phyloP scores from a whole-genome alignment of 1,140 invertebrate species.

The Macrocentrus cingulum region DNA sequence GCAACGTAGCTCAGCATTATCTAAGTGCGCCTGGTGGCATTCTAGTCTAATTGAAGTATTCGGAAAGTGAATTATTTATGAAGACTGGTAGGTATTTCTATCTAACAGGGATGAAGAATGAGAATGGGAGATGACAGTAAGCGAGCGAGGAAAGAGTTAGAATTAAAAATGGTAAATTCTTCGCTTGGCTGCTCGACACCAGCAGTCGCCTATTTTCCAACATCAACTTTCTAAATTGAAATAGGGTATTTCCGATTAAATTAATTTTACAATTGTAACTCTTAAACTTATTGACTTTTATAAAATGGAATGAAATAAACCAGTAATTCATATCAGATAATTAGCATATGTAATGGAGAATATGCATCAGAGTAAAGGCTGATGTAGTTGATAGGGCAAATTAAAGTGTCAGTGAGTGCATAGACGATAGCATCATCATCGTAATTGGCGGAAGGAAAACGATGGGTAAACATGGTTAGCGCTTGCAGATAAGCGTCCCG shows the following conservation, averaged over 20 bases:
- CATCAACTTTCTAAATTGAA: constrained; percentile 2
- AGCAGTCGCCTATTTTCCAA: no score
- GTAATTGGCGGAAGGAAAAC: constrained; percentile 12
- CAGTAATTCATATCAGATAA: no score
- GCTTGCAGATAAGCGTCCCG: constrained; percentile 10
- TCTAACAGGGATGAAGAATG: not conserved
- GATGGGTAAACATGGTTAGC: not conserved
- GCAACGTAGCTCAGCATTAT: constrained; percentile 28
- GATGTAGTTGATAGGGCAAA: no score
- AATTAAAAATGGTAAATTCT: no score
- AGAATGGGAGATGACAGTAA: not conserved
- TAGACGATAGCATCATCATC: not conserved
- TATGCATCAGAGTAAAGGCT: no score
- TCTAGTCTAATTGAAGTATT: constrained; percentile 37
- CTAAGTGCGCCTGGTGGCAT: constrained; percentile 9
- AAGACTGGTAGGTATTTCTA: not conserved
- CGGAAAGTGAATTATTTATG: constrained; percentile 35
- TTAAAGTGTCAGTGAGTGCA: no score
- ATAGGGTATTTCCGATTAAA: constrained; percentile 36
- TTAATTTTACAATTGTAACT: constrained; percentile 46
- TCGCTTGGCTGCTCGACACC: no score
- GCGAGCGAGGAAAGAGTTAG: not conserved
- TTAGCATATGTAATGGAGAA: no score
- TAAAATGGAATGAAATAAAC: constrained; percentile 1
- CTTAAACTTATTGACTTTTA: constrained; percentile 4